These are phyloP conservation scores for Drosophila nigromelanica DNA, from an alignment of 1,140 invertebrate genomes.

Conservation along the genomic window DNA sequence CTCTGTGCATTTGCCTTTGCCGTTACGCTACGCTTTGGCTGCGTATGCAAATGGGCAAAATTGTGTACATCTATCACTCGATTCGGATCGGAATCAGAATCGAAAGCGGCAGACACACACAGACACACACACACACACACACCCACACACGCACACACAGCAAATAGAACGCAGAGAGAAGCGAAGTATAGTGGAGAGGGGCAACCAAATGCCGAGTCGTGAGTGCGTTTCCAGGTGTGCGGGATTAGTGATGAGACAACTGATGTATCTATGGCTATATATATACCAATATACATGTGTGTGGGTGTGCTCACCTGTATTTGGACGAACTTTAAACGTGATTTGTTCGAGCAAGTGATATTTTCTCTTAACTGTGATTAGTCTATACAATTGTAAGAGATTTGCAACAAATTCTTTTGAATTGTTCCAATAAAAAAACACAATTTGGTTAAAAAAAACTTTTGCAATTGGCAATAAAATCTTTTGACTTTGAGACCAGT, in stretches of 20 bases:
- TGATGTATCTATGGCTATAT: slow-evolving; percentile 18
- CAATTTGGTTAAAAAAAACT: neutral
- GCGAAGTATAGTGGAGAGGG: neutral
- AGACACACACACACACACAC: slow-evolving; percentile 3
- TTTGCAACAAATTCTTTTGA: neutral
- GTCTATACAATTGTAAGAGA: slow-evolving; percentile 15
- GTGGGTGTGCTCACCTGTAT: neutral
- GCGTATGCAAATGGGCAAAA: slow-evolving; percentile 79
- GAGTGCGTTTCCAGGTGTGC: slow-evolving; percentile 63
- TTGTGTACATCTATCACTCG: slow-evolving; percentile 79
- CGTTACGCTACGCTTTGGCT: slow-evolving; percentile 59
- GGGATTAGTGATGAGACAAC: slow-evolving; percentile 63
- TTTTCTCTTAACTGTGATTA: slow-evolving; percentile 31
- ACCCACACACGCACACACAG: slow-evolving; percentile 19
- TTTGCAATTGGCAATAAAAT: neutral
- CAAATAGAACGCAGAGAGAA: neutral
- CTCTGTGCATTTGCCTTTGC: slow-evolving; percentile 13
- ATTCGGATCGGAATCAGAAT: slow-evolving; percentile 62
- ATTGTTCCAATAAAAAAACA: neutral
- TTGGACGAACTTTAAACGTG: slow-evolving; percentile 12
- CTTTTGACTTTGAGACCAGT: no score
- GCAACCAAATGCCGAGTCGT: slow-evolving; percentile 19
- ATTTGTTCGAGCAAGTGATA: slow-evolving; percentile 35
- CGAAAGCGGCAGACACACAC: slow-evolving; percentile 59
- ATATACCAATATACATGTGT: neutral